Base-by-base conservation (phyloP, 2,113 vertebrate genomes). In the Dasyprocta punctata region DNA sequence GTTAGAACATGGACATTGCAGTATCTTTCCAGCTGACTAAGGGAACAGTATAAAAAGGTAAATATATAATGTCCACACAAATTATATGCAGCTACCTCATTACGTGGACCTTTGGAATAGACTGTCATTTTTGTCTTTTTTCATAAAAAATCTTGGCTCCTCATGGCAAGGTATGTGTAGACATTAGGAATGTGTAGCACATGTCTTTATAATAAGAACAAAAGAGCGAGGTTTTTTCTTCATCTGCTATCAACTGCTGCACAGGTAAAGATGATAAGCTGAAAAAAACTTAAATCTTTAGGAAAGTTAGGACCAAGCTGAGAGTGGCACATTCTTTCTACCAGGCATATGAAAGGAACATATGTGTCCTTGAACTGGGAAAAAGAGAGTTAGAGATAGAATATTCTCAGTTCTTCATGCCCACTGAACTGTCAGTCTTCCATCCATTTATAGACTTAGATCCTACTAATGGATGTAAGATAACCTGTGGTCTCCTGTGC, bases 371-470 rank as follows among this genome's bases (percentile, higher is more conserved):
- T 97, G 60, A 95, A 56, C 44, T 60, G 47, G 44, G 3, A 77
- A 60, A 77, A 69, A 82, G 58, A 86, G 47, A 90, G 22, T 24
- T 44, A 86, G 44, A 49, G 36, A 75, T 85, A 49, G 16, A 69
- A 58, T 58, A 47, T 75, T 86, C 75, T 90, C 36, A 11, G 17
- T 44, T 75, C 80, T 60, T 71, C 54, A 24, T 22, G 47, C 80
- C 73, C 69, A 78, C n/a, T 44, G 13, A 16, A 10, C 2, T 92
- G 92, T 92, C 58, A 69, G 58, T 73, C 19, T 87, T 82, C 63
- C 7, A 65, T 71, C 63, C 92, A 61, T 94, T 92, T 96, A 36
- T 89, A 86, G 73, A 85, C 87, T 67, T 49, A 73, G 90, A 87
- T 82, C 58, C 71, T 94, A 60, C 77, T 90, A 90, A 90, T 49